Conservation (phyloP, 2,888 invertebrate species). For the Lymantria dispar region DNA sequence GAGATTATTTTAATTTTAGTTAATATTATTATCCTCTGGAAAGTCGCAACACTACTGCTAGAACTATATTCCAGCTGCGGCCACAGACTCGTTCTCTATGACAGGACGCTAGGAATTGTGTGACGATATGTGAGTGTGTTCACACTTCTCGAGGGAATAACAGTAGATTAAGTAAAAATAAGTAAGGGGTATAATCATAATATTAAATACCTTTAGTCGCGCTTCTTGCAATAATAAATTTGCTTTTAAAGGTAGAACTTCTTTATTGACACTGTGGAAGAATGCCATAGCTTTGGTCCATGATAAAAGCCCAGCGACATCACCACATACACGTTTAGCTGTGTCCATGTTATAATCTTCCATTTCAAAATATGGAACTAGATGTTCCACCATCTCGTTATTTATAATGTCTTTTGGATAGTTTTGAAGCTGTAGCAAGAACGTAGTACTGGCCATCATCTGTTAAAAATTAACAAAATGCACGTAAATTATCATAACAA, state of each 20-base stretch:
- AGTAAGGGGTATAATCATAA: neutral
- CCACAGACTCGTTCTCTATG: too few relatives aligned
- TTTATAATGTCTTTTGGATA: constrained; percentile 98
- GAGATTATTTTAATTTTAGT: too few relatives aligned
- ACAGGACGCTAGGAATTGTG: too few relatives aligned
- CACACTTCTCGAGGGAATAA: too few relatives aligned
- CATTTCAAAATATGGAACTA: constrained; percentile 96
- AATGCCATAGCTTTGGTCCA: constrained; percentile 99
- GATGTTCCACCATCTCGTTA: constrained; percentile 97
- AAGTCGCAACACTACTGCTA: too few relatives aligned
- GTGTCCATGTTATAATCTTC: constrained; percentile 99
- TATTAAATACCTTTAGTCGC: constrained; percentile 84
- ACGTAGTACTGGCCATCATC: constrained; percentile 98
- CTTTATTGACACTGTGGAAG: constrained; percentile 97
- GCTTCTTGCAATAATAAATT: constrained; percentile 96
- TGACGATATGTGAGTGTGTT: too few relatives aligned
- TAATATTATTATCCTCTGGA: too few relatives aligned
- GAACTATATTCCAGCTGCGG: too few relatives aligned
- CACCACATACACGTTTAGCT: constrained; percentile 97
- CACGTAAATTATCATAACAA: too few relatives aligned
- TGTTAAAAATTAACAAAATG: constrained; percentile 43
- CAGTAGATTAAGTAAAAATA: too few relatives aligned
- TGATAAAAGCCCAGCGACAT: constrained; percentile 96
- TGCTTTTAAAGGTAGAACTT: constrained; percentile 96
- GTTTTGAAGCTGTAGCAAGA: constrained; percentile 94